These are phyloP conservation scores for Anser cygnoides DNA, from an alignment of 2,113 vertebrate species.

Conservation along the genomic window DNA sequence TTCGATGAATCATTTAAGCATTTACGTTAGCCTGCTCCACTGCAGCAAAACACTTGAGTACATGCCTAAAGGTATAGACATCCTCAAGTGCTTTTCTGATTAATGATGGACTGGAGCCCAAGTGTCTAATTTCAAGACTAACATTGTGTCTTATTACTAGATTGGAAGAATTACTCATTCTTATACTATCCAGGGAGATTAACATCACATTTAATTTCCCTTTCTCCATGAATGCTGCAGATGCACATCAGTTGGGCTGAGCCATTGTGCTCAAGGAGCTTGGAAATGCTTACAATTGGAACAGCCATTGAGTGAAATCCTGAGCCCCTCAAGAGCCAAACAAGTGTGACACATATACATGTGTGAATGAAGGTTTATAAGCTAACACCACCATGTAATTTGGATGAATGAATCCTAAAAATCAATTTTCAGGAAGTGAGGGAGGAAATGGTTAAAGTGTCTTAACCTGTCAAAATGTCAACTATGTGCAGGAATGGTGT, in stretches of 20 bases:
- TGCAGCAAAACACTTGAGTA: constrained; percentile 40
- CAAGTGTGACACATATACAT: neutral
- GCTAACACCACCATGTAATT: neutral
- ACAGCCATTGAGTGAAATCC: neutral
- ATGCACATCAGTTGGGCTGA: neutral
- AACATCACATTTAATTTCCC: neutral
- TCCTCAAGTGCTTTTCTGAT: constrained; percentile 47
- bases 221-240: neutral
- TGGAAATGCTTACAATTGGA: neutral
- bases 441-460: neutral
- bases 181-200: constrained; percentile 6
- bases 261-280: neutral
- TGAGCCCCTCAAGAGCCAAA: neutral
- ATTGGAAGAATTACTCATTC: constrained; percentile 47
- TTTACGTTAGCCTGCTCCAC: constrained; percentile 26
- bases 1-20: neutral
- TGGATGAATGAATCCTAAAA: neutral
- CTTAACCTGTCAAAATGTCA: constrained; percentile 6
- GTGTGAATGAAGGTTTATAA: neutral
- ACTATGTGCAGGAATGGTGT: neutral
- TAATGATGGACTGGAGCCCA: constrained; percentile 25
- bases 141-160: constrained; percentile 23
- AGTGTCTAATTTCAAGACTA: constrained; percentile 58
- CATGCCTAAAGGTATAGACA: constrained; percentile 44
- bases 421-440: neutral